These are phyloP conservation scores for Cygnus atratus DNA, from an alignment of 2,113 vertebrate species.

Conservation along the genomic window DNA sequence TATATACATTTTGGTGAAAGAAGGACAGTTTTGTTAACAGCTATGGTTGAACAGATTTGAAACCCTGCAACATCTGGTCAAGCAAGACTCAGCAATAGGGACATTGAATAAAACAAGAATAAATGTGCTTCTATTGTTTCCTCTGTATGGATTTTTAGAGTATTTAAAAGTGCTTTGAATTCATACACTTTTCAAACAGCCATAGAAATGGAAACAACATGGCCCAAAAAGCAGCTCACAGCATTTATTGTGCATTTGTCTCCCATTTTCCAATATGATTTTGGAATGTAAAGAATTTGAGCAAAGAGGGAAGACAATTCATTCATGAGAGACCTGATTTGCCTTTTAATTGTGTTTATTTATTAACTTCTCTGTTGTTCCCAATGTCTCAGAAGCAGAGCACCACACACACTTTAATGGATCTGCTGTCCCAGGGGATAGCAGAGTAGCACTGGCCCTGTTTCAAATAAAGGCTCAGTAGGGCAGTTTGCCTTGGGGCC, in stretches of 20 bases:
- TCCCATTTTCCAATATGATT: conserved; percentile 36
- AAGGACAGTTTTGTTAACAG: conserved; percentile 17
- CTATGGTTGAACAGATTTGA: conserved; percentile 54
- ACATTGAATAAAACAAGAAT: conserved; percentile 59
- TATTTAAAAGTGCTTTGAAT: conserved; percentile 64
- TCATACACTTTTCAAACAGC: conserved; percentile 54
- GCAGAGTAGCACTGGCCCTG: background rate
- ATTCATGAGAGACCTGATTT: conserved; percentile 40
- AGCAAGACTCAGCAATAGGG: conserved; percentile 42
- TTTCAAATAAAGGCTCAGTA: conserved; percentile 2
- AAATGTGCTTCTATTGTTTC: conserved; percentile 51
- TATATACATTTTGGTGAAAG: background rate
- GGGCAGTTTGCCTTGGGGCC: background rate
- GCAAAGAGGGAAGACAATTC: conserved; percentile 36
- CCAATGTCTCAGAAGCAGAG: background rate
- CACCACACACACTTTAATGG: background rate
- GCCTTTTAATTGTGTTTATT: conserved; percentile 50
- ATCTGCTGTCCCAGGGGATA: background rate
- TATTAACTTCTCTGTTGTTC: conserved; percentile 42
- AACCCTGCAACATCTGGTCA: conserved; percentile 65
- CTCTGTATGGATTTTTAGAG: conserved; percentile 52
- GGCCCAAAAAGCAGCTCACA: conserved; percentile 4
- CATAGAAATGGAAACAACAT: conserved; percentile 38
- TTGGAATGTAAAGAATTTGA: conserved; percentile 51
- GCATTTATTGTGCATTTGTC: conserved; percentile 15